Conservation (phyloP, 2,888 invertebrate genomes). For the Mythimna vitellina region DNA sequence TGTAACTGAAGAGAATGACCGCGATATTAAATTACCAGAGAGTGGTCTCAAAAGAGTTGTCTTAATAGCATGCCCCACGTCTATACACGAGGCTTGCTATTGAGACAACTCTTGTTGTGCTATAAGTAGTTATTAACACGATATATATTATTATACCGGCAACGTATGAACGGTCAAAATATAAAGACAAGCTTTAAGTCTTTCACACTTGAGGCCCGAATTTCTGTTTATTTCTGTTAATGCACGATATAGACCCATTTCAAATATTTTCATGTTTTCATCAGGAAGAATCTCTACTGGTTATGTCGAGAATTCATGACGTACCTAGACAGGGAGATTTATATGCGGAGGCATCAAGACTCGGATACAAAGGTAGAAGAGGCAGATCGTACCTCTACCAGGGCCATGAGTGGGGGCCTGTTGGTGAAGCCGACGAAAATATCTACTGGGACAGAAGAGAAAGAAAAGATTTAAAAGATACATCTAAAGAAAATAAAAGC, state of each 20-base stretch:
- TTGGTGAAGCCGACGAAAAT: slow-evolving; percentile 73
- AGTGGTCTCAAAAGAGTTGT: no score
- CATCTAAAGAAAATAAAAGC: slow-evolving; percentile 15
- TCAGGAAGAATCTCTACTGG: slow-evolving; percentile 63
- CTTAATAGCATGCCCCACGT: no score
- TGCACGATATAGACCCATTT: neutral
- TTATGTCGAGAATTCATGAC: slow-evolving; percentile 70
- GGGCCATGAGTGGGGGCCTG: slow-evolving; percentile 81
- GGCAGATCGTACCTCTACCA: slow-evolving; percentile 81
- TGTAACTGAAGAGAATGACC: neutral
- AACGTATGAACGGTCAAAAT: neutral
- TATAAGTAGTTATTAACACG: neutral
- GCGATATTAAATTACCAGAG: neutral
- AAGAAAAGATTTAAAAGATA: neutral
- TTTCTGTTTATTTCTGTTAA: neutral
- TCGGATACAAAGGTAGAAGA: slow-evolving; percentile 72
- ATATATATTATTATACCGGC: neutral
- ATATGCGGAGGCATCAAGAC: slow-evolving; percentile 71
- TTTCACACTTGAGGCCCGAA: neutral
- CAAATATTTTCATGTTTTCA: slow-evolving; percentile 28
- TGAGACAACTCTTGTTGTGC: neutral
- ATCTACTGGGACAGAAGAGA: slow-evolving; percentile 51
- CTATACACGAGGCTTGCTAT: no score
- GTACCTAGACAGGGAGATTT: slow-evolving; percentile 72
- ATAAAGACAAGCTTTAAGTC: neutral